phyloP scores from a whole-genome alignment of 2,888 invertebrate genomes.

The Tribolium freemani region DNA sequence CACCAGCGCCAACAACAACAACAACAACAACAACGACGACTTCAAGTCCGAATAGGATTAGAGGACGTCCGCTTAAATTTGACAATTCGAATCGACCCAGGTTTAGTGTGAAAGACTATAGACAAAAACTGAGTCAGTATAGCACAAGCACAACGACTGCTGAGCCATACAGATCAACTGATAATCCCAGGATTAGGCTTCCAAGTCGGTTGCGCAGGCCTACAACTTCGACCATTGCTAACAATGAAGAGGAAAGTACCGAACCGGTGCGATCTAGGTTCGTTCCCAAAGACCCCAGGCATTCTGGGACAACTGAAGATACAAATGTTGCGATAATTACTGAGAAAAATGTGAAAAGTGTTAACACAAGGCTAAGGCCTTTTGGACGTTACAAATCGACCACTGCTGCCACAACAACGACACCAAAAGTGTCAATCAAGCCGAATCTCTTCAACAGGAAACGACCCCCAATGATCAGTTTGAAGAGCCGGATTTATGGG shows the following conservation, averaged over 20 bases:
- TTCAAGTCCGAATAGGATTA: conserved; percentile 55
- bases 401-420: conserved; percentile 56
- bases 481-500: conserved; percentile 59
- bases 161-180: conserved; percentile 52
- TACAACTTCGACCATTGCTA: conserved; percentile 60
- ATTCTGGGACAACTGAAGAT: conserved; percentile 47
- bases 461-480: conserved; percentile 60
- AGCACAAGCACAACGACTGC: conserved; percentile 68
- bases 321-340: conserved; percentile 52
- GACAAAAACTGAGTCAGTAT: conserved; percentile 73
- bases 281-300: conserved; percentile 64
- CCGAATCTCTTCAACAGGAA: conserved; percentile 63
- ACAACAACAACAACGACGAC: conserved; percentile 51
- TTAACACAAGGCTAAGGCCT: conserved; percentile 62
- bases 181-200: conserved; percentile 61
- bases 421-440: conserved; percentile 62
- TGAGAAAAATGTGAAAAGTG: conserved; percentile 57
- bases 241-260: conserved; percentile 63
- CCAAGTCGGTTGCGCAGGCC: conserved; percentile 67
- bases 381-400: conserved; percentile 62
- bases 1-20: conserved; percentile 64
- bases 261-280: conserved; percentile 65
- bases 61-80: conserved; percentile 70
- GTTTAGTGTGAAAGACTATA: conserved; percentile 84
- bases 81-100: conserved; percentile 74